Evolutionary conservation across 2,113 vertebrate genomes (phyloP).

Genomic region (Rhinolophus ferrumequinum): DNA sequence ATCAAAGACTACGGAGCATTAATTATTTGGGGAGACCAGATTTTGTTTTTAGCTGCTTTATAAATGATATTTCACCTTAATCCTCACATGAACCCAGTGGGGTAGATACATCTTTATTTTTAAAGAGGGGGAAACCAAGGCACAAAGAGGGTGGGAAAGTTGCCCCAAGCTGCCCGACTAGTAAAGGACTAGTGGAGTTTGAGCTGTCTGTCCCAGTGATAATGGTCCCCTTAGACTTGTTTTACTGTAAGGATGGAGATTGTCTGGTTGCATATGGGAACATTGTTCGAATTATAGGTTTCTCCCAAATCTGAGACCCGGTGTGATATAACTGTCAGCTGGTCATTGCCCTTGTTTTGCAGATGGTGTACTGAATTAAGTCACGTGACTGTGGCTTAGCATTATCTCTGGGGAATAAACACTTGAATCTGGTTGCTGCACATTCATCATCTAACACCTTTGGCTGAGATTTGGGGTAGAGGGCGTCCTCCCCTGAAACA

Average conservation of each 20-base stretch:
- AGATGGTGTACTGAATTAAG: not conserved
- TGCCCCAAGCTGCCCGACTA: not conserved
- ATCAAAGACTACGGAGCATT: not conserved
- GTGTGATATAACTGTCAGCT: not conserved
- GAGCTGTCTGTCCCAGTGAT: not conserved
- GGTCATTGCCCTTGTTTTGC: not conserved
- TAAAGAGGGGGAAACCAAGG: not conserved
- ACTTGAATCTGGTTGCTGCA: not conserved
- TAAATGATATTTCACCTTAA: not conserved
- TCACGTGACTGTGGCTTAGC: not conserved
- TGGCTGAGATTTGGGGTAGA: not conserved
- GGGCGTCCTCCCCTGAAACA: not conserved
- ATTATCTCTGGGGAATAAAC: not conserved
- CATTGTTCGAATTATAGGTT: accelerated
- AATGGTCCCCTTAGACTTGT: not conserved
- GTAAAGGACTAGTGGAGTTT: not conserved
- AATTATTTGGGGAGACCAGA: not conserved
- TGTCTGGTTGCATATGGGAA: not conserved
- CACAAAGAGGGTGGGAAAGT: not conserved
- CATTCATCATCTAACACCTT: not conserved
- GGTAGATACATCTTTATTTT: not conserved
- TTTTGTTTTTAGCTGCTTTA: not conserved
- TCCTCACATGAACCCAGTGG: not conserved
- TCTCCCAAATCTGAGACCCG: not conserved
- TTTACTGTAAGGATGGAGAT: not conserved